Evolutionary conservation across 35 echinoderm and acorn worm species (phyloP).

Genomic region (Stichopus chloronotus): DNA sequence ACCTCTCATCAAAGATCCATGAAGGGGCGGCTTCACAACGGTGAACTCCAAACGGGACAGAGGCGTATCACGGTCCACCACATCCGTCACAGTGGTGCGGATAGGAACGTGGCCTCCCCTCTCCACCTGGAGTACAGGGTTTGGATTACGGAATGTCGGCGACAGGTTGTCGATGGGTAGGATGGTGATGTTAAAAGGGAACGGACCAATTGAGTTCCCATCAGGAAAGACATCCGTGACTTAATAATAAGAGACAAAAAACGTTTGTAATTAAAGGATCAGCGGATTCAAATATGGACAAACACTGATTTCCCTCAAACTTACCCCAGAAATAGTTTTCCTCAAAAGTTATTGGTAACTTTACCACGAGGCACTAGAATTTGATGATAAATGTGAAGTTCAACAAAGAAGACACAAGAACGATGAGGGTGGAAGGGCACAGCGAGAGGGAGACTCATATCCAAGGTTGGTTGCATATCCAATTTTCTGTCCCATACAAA

Average conservation of each 20-base stretch:
- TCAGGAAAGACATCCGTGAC: constrained; percentile 83
- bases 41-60: constrained; percentile 68
- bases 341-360: no score
- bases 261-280: background rate
- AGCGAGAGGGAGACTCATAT: no score
- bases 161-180: constrained; percentile 69
- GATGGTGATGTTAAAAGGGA: constrained; percentile 90
- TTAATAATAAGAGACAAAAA: constrained; percentile 40
- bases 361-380: no score
- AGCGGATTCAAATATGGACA: no score
- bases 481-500: no score
- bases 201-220: constrained; percentile 81
- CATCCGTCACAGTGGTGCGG: constrained; percentile 59
- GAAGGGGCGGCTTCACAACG: constrained; percentile 56
- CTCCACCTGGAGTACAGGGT: constrained; percentile 71
- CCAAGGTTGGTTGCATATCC: no score
- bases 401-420: no score
- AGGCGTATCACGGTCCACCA: constrained; percentile 79
- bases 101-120: constrained; percentile 73
- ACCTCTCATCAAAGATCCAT: constrained; percentile 73
- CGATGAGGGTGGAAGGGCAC: no score
- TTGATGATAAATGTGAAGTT: no score
- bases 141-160: constrained; percentile 66
- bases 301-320: no score
- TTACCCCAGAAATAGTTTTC: no score